Percentiles rank a stretch among this genome's conserved stretches.
phyloP scores from a whole-genome alignment of 1,140 invertebrate genomes.

The Cylas formicarius region DNA sequence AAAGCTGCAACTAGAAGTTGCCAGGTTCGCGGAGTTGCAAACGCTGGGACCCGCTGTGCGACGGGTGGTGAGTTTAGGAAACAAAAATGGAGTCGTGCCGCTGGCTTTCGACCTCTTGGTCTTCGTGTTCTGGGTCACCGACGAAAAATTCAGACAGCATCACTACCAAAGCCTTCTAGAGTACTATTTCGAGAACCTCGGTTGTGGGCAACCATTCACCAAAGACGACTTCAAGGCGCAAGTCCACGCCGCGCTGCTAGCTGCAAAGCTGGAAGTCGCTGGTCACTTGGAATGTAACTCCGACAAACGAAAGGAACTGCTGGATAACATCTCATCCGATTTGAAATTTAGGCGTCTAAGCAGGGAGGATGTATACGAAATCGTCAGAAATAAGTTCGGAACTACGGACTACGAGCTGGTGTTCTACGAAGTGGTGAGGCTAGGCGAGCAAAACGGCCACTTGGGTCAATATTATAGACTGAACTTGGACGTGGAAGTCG shows the following conservation, averaged over 20 bases:
- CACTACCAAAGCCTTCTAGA: conserved; percentile 4
- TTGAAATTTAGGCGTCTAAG: conserved; percentile 4
- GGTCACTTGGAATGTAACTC: no score
- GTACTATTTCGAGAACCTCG: conserved; percentile 10
- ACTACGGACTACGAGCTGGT: conserved; percentile 4
- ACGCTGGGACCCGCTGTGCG: no score
- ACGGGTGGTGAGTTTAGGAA: no score
- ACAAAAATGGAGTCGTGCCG: conserved; percentile 3
- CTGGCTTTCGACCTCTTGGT: conserved; percentile 9
- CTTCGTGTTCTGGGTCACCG: conserved; percentile 9
- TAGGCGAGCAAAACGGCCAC: conserved; percentile 14
- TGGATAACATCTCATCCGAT: neutral
- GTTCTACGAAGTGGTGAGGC: conserved; percentile 2
- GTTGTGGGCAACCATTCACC: no score
- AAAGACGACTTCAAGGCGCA: no score
- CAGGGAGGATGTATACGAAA: conserved; percentile 16
- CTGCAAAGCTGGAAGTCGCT: no score
- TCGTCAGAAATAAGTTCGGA: conserved; percentile 4
- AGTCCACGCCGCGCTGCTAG: no score
- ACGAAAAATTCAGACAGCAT: conserved; percentile 9
- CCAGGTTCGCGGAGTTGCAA: no score
- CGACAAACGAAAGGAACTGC: conserved; percentile 3
- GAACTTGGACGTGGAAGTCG: neutral
- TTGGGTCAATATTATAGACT: conserved; percentile 14
- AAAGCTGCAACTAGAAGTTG: no score